These are phyloP conservation scores for Rhagoletis zephyria DNA, from an alignment of 1,140 invertebrate species.

Conservation along the genomic window DNA sequence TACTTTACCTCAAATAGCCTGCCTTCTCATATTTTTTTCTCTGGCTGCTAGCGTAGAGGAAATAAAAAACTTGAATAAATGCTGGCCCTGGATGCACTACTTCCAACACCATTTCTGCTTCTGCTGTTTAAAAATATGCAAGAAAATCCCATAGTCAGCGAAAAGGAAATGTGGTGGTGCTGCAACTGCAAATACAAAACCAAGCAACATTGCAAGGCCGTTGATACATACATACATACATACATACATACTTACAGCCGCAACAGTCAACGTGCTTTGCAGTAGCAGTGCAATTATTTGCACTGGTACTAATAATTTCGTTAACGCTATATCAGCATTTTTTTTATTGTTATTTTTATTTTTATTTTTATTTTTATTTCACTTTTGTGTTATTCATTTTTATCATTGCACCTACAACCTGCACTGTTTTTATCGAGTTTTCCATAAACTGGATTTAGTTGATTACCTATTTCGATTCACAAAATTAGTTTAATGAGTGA, in stretches of 20 bases:
- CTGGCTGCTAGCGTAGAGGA: no score
- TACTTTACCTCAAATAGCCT: neutral
- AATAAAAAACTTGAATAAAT: neutral
- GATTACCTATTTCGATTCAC: no score
- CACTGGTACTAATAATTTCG: neutral
- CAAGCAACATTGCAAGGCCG: conserved; percentile 16
- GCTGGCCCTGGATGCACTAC: neutral
- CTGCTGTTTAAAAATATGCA: neutral
- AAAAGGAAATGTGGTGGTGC: neutral
- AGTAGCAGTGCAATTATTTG: neutral
- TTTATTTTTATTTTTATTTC: neutral
- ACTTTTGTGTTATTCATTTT: neutral
- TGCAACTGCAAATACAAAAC: neutral
- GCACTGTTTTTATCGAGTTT: neutral
- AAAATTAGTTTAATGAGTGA: no score
- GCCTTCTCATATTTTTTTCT: neutral
- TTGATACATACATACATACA: no score
- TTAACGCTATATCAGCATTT: neutral
- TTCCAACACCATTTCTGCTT: neutral
- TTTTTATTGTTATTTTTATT: neutral
- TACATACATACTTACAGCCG: neutral
- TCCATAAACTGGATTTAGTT: no score
- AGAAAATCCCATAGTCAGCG: neutral
- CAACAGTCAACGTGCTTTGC: neutral
- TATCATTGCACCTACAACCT: neutral